Evolutionary conservation across 2,888 invertebrate genomes (phyloP).

Genomic region (Pammene aurita): DNA sequence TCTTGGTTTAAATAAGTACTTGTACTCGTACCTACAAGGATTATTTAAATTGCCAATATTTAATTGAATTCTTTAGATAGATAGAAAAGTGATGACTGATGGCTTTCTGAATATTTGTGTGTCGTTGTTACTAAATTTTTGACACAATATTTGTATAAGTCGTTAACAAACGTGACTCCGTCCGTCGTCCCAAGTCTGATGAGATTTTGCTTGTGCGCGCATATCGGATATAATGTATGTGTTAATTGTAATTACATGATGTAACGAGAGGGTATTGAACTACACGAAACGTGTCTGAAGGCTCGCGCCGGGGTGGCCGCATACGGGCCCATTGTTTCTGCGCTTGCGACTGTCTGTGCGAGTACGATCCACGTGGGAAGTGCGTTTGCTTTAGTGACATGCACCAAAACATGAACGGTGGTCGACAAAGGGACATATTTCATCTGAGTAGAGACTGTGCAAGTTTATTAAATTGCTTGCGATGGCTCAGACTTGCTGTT

Average conservation of each 20-base stretch:
- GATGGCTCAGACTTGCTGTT: neutral
- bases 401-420: conserved; percentile 30
- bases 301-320: conserved; percentile 65
- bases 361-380: conserved; percentile 69
- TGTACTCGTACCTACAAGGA: too few species aligned
- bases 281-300: conserved; percentile 48
- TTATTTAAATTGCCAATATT: too few species aligned
- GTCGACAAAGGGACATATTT: neutral
- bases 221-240: neutral
- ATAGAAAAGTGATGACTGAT: too few species aligned
- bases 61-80: too few species aligned
- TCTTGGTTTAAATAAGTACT: too few species aligned
- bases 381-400: conserved; percentile 37
- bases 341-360: conserved; percentile 47
- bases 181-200: neutral
- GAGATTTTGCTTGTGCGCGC: neutral
- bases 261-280: conserved; percentile 61
- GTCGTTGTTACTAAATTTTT: too few species aligned
- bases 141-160: too few species aligned
- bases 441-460: neutral
- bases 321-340: conserved; percentile 77
- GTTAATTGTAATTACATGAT: conserved; percentile 35
- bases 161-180: neutral
- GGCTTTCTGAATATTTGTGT: too few species aligned
- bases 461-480: neutral